Base-by-base conservation (phyloP, 64 coral and sea anemone species). In the Montipora cactus region DNA sequence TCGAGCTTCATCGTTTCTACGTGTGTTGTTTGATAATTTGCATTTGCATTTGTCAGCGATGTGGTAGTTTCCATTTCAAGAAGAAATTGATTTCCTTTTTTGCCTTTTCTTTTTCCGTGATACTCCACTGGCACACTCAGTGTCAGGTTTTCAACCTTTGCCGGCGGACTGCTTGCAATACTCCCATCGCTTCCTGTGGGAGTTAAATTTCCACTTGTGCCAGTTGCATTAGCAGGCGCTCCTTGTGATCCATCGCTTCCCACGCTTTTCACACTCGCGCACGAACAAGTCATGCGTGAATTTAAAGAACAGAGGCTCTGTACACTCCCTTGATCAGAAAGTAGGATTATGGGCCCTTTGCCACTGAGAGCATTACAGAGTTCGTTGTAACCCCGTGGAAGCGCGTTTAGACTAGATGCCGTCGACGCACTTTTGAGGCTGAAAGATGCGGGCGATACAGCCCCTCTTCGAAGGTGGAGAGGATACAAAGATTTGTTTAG, bases 391-490 rank as follows among this genome's bases (percentile, higher is more conserved):
- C 59, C 89, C 45, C 90, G 75, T 10, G 79, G 94, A 11, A 95
- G 70, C 6, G 72, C 72, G 45, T 87, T 77, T n/a, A 88, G 90
- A 57, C 93, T 98, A 7, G 96, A 98, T 8, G 94, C 94, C 25
- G 93, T 94, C 8, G 96, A 98, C 59, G 92, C 91, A 59, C 96
- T 98, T 77, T 95, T 98, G 11, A 98, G 89, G 45, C 96, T 98
- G 18, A 98, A 28, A 45, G 96, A 98, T 15, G 93, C 89, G 55
- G 93, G 93, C 48, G 96, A 94, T 44, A 98, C 93, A n/a, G 96
- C 96, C 47, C 96, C 96, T 2, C 96, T 67, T 83, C 96, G 94
- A 59, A 79, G 90, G 82, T 94, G 94, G 49, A 83, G 93, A 28
- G 46, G 89, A 59, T 89, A 98, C 5, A 44, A 70, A 49, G 57